A percentile compares a stretch with the other conserved stretches of the same genome.
phyloP scores from a whole-genome alignment of 1,140 invertebrate species.

The Drosophila dunni region DNA sequence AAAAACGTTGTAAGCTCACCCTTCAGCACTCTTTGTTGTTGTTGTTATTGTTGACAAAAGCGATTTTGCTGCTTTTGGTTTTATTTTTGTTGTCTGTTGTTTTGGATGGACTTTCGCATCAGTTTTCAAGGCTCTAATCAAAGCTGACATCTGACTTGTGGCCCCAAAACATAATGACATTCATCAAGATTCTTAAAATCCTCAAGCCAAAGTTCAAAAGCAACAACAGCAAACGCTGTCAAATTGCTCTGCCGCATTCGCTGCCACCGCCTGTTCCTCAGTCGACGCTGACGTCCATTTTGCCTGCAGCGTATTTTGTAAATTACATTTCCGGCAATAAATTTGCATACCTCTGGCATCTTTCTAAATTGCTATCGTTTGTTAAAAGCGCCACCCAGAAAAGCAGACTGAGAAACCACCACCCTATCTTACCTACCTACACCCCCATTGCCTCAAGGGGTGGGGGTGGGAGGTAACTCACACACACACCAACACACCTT shows the following conservation, averaged over 20 bases:
- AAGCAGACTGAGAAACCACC: constrained; percentile 7
- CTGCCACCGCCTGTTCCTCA: constrained; percentile 30
- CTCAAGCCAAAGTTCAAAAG: too few species aligned
- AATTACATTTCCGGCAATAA: constrained; percentile 85
- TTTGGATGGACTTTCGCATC: constrained; percentile 21
- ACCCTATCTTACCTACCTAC: constrained; percentile 7
- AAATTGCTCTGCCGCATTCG: constrained; percentile 27
- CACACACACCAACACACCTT: constrained; percentile 18
- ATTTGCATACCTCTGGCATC: constrained; percentile 85
- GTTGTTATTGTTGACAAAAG: constrained; percentile 45
- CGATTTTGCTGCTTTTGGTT: constrained; percentile 22
- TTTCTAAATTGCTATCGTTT: constrained; percentile 84
- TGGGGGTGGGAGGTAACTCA: neutral
- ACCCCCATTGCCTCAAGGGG: neutral
- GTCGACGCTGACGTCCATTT: neutral
- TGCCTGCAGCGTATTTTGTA: constrained; percentile 82
- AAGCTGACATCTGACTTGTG: constrained; percentile 41
- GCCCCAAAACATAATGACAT: constrained; percentile 42
- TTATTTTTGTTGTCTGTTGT: constrained; percentile 12
- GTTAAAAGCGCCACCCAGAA: constrained; percentile 71
- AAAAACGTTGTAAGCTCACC: constrained; percentile 63
- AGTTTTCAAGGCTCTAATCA: constrained; percentile 62
- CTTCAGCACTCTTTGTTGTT: constrained; percentile 18
- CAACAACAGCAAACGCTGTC: constrained; percentile 31
- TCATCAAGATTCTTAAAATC: constrained; percentile 34